Evolutionary conservation across 2,888 invertebrate genomes (phyloP).

Genomic region (Teinopalpus imperialis): DNA sequence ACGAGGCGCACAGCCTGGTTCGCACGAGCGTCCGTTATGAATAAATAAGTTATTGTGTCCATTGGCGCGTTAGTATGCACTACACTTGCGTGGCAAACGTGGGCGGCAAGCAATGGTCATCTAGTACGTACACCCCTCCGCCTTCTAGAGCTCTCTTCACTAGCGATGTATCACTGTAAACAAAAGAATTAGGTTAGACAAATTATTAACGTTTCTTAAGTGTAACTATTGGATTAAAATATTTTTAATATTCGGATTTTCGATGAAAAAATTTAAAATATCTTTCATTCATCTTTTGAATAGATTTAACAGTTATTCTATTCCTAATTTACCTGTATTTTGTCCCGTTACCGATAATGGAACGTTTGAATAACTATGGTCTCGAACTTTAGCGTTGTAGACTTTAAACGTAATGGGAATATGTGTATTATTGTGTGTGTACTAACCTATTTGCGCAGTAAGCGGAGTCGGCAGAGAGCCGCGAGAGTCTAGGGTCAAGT

Average conservation of each 20-base stretch:
- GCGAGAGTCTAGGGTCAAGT: constrained; percentile 67
- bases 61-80: constrained; percentile 58
- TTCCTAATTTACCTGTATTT: no score
- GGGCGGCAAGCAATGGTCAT: constrained; percentile 88
- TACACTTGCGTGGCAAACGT: constrained; percentile 91
- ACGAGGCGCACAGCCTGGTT: constrained; percentile 79
- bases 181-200: constrained; percentile 42
- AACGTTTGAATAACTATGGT: no score
- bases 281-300: no score
- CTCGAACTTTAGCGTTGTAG: no score
- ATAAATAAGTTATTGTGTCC: constrained; percentile 68
- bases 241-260: no score
- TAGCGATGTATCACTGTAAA: constrained; percentile 85
- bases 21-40: constrained; percentile 75
- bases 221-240: no score
- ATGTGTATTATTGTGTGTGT: no score
- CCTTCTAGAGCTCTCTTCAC: constrained; percentile 86
- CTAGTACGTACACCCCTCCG: constrained; percentile 87
- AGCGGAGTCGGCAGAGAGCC: constrained; percentile 71
- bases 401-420: no score
- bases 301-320: no score
- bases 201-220: neutral
- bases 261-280: no score
- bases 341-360: no score
- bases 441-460: constrained; percentile 77